These are phyloP conservation scores for Caenorhabditis inopinata DNA, from an alignment of 1,140 invertebrate species.

Conservation along the genomic window DNA sequence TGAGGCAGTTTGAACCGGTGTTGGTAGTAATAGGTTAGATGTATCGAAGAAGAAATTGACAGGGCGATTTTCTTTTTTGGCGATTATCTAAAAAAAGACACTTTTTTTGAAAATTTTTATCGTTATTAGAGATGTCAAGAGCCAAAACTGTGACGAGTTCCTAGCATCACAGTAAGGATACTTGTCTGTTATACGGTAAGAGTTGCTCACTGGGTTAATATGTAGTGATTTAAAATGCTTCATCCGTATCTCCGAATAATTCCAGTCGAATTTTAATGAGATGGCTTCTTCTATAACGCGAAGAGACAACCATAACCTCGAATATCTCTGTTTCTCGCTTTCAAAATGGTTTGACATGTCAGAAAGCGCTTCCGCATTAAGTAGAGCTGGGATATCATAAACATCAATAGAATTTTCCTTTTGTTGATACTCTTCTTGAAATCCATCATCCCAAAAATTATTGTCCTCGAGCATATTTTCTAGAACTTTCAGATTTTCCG, in stretches of 20 bases:
- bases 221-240: not conserved
- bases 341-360: not conserved
- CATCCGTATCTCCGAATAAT: not conserved
- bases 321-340: not conserved
- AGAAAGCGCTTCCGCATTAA: not conserved
- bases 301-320: not conserved
- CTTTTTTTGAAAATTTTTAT: no score
- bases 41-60: not conserved
- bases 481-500: not conserved
- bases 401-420: not conserved
- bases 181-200: no score
- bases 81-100: not conserved
- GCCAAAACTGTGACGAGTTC: no score
- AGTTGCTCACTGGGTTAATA: slow-evolving; percentile 16
- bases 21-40: not conserved
- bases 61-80: not conserved
- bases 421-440: not conserved
- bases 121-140: no score
- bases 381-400: not conserved
- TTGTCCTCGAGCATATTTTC: not conserved
- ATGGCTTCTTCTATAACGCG: not conserved
- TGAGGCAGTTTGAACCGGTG: not conserved
- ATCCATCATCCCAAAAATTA: not conserved
- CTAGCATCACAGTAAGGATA: no score
- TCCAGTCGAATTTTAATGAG: slow-evolving; percentile 22